A percentile compares a stretch with the other conserved stretches of the same genome.
phyloP scores from a whole-genome alignment of 2,113 vertebrate genomes.

The Echinops telfairi region DNA sequence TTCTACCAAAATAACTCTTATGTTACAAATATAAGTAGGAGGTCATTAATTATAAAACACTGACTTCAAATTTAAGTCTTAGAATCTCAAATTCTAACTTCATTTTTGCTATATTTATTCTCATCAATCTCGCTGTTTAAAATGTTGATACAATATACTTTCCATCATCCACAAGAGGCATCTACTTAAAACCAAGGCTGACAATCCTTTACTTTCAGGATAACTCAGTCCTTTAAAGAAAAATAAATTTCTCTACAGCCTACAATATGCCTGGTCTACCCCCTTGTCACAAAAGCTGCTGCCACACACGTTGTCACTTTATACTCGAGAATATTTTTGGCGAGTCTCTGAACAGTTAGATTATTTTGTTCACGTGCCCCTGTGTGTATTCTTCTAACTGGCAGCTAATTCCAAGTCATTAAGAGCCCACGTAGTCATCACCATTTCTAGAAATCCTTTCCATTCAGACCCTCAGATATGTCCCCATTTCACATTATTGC shows the following conservation, averaged over 20 bases:
- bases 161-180: too few species aligned
- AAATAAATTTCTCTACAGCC: background rate
- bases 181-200: background rate
- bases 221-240: background rate
- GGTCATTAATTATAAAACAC: too few species aligned
- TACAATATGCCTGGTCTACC: background rate
- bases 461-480: background rate
- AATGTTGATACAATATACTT: too few species aligned
- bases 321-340: background rate
- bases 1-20: background rate
- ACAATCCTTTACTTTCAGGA: background rate
- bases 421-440: background rate
- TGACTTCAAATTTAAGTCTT: too few species aligned
- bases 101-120: too few species aligned
- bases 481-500: background rate
- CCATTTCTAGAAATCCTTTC: background rate
- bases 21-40: too few species aligned
- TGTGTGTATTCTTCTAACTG: background rate
- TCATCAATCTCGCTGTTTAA: too few species aligned
- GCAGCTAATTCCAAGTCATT: background rate
- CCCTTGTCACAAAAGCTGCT: background rate
- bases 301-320: background rate
- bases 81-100: too few species aligned
- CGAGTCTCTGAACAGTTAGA: too few species aligned
- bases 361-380: background rate